These are phyloP conservation scores for Halesus radiatus DNA, from an alignment of 1,140 invertebrate genomes.

Conservation along the genomic window DNA sequence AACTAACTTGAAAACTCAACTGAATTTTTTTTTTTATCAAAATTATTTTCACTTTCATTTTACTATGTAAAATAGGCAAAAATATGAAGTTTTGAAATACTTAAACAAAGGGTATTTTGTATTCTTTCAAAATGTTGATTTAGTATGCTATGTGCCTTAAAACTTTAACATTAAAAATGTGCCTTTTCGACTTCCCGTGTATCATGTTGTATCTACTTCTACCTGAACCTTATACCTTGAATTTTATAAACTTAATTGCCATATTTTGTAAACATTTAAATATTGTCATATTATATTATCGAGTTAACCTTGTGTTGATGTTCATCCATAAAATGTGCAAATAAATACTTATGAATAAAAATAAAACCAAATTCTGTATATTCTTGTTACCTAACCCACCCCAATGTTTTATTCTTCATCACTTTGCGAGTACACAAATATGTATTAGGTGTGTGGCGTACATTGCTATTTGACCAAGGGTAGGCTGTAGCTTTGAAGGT, in stretches of 20 bases:
- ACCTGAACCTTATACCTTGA: background rate
- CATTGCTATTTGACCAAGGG: too few species aligned
- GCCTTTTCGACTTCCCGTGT: background rate
- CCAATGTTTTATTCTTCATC: too few species aligned
- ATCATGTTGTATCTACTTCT: background rate
- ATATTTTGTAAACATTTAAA: conserved; percentile 30
- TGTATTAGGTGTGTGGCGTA: too few species aligned
- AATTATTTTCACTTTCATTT: too few species aligned
- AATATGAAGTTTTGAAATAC: too few species aligned
- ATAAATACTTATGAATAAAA: conserved; percentile 15
- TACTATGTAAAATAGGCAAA: too few species aligned
- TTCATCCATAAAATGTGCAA: conserved; percentile 31
- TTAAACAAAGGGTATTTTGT: too few species aligned
- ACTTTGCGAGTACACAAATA: too few species aligned
- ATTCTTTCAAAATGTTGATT: too few species aligned
- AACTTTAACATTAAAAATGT: conserved; percentile 9
- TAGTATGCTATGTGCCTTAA: background rate
- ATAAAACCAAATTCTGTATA: background rate
- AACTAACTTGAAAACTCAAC: too few species aligned
- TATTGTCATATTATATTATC: background rate
- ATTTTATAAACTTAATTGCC: background rate
- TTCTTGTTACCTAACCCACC: background rate
- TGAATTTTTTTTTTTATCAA: too few species aligned
- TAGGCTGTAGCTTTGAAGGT: too few species aligned
- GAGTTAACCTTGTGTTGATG: conserved; percentile 11